Base-by-base conservation (phyloP, 2,113 vertebrate genomes). In the Dissostichus mawsoni region DNA sequence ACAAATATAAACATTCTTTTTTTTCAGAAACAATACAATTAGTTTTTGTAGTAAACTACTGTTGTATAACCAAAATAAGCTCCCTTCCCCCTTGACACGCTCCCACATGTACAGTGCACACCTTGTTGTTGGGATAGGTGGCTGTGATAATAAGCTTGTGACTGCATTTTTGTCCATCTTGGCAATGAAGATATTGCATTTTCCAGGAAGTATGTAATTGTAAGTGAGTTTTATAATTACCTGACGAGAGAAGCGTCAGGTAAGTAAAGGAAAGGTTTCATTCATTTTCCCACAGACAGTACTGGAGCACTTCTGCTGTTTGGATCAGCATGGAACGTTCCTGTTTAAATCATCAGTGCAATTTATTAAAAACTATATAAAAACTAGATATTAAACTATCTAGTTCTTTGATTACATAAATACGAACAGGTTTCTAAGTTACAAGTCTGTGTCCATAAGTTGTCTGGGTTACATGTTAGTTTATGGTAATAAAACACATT, bases 21-120 rank as follows among this genome's bases (percentile, higher is more conserved):
- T 1, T 3, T 11, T 61, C 23, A 41, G 63, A 41, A 58, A 70
- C 45, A 74, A 52, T 20, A 58, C 29, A 29, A 25, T 44, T 58
- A 16, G 18, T 41, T 50, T 58, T 58, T 65, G 59, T 48, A 9
- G 29, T 20, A 72, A 72, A 52, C 17, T 17, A 20, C 33, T 55
- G 18, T 47, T 18, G 36, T 20, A 75, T 73, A 71, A 56, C 61
- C 65, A 7, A 74, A 83, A 69, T n/a, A 58, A 73, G 65, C 41
- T 33, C 48, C 62, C 16, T 4, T 69, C 70, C 58, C n/a, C 66
- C 67, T 44, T 48, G 29, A 55, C 82, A 71, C 66, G 76, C 76
- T 75, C 29, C 48, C 63, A 83, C 80, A 88, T 81, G 70, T 41
- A 50, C n/a, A 51, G 73, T 36, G 63, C 71, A 80, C 74, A 76